Evolutionary conservation across 2,797 vertebrate species (phyloP).

Genomic region (Pseudochaenichthys georgianus): DNA sequence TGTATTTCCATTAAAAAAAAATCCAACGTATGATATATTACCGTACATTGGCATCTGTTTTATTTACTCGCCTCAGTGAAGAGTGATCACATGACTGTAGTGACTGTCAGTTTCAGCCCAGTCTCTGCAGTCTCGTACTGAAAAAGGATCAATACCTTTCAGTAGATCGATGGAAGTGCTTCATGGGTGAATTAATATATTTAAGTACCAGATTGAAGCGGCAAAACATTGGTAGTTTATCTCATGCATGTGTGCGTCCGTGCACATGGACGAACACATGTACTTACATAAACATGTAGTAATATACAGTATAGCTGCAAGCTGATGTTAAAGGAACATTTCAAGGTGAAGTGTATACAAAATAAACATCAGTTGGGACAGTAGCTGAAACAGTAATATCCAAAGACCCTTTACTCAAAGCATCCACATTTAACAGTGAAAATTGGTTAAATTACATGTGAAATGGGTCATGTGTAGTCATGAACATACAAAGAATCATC

Average conservation of each 20-base stretch:
- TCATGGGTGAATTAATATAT: conserved; percentile 44
- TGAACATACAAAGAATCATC: no score
- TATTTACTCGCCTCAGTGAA: conserved; percentile 4
- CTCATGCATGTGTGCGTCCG: neutral
- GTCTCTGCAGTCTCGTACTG: conserved; percentile 9
- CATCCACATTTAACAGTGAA: no score
- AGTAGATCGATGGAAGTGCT: conserved; percentile 53
- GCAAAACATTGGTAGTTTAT: conserved; percentile 11
- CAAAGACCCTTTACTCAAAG: neutral
- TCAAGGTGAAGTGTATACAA: neutral
- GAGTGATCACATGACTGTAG: neutral
- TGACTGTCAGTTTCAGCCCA: conserved; percentile 13
- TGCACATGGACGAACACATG: neutral
- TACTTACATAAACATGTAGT: neutral
- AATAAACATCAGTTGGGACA: neutral
- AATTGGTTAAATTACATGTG: no score
- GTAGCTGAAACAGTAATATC: neutral
- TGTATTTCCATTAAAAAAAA: neutral
- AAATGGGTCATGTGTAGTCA: no score
- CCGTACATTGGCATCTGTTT: neutral
- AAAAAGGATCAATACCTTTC: conserved; percentile 56
- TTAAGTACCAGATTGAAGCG: conserved; percentile 33
- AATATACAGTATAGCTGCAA: neutral
- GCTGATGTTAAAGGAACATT: neutral
- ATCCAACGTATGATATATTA: neutral